Base-by-base conservation (phyloP, 2,113 vertebrate species). In the Hemibagrus wyckioides region DNA sequence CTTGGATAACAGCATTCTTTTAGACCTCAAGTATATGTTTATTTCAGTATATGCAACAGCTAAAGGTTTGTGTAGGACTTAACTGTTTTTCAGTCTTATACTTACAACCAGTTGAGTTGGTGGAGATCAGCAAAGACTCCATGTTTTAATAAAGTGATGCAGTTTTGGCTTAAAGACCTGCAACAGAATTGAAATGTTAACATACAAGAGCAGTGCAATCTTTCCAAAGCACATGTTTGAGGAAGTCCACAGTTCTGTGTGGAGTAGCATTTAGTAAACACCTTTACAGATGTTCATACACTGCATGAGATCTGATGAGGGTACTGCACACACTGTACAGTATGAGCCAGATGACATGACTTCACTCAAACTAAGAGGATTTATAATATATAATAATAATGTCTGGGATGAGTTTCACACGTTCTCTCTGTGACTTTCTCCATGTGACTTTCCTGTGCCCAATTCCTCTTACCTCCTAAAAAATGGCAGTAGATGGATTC, bases 151-250 rank as follows among this genome's bases (percentile, higher is more conserved):
- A 83, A 75, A 6, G 91, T 92, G 80, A 96, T 95, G 86, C 90
- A 87, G 90, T 97, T 96, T 79, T 94, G 89, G 89, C 91, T 96
- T 65, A 97, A 94, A 89, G 95, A 96, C 84, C 95, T 97, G 75
- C 63, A 84, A 92, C 86, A 92, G 17, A 54, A 89, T 79, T 73
- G 19, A 80, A 57, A 57, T 36, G 15, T 36, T 80, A 10, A 56
- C 17, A 44, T 13, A 75, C 25, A 48, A 76, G 10, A 76, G 0
- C 8, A 52, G 48, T 17, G 4, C 4, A 30, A 1, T 33, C 48
- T 33, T 23, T 52, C 4, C 13, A 44, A 54, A 33, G n/a, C 7
- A n/a, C 41, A 44, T 48, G 44, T 1, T 21, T 17, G 25, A 77
- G 48, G 57, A 80, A 39, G 17, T 59, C 52, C 0, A 36, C 19